phyloP scores from a whole-genome alignment of 2,113 vertebrate genomes.

The Narcine bancroftii region DNA sequence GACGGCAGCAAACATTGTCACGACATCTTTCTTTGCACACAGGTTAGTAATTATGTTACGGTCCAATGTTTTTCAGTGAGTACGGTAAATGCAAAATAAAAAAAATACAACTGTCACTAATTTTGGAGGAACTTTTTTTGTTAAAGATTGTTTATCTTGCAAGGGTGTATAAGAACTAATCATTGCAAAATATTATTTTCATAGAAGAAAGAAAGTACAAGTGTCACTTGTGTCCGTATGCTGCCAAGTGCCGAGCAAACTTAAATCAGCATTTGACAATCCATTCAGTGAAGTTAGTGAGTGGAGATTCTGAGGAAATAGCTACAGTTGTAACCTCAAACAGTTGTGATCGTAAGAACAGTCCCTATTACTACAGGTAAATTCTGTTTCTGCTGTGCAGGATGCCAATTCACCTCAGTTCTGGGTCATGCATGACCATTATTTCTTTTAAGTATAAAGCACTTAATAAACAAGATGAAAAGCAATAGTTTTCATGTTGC shows the following conservation, averaged over 20 bases:
- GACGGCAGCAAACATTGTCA: conserved; percentile 90
- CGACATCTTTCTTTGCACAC: conserved; percentile 93
- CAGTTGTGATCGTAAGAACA: conserved; percentile 79
- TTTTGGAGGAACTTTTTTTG: not conserved
- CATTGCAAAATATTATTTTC: conserved; percentile 39
- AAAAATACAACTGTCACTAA: not conserved
- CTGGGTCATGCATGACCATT: not conserved
- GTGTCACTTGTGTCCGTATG: conserved; percentile 98
- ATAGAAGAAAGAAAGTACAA: conserved; percentile 97
- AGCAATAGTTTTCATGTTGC: not conserved
- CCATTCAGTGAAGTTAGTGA: conserved; percentile 96
- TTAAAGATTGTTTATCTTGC: not conserved
- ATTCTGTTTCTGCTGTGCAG: not conserved
- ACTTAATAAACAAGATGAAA: not conserved
- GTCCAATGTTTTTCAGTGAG: not conserved
- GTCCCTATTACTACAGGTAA: conserved; percentile 94
- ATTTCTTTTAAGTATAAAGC: not conserved
- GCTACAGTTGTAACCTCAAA: conserved; percentile 82
- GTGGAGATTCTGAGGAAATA: conserved; percentile 86
- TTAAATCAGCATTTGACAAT: conserved; percentile 97
- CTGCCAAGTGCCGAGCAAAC: conserved; percentile 96
- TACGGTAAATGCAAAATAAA: not conserved
- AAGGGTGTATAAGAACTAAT: conserved; percentile 1
- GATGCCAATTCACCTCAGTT: not conserved
- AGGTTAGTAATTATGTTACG: conserved; percentile 58